phyloP scores from a whole-genome alignment of 1,140 invertebrate genomes.

The Euwallacea similis region DNA sequence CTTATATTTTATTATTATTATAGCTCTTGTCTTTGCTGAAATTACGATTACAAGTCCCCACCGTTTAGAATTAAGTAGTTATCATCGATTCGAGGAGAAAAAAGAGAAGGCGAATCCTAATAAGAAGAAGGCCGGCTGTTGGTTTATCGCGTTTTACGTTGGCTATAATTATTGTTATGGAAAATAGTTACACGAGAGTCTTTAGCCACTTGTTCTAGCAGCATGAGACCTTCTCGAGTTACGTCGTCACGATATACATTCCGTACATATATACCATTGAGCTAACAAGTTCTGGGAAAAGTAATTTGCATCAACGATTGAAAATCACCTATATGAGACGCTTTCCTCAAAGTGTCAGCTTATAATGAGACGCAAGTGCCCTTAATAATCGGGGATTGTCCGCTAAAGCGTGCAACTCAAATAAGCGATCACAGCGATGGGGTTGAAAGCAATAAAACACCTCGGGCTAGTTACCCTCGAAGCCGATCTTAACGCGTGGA shows the following conservation, averaged over 20 bases:
- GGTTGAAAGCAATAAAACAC: conserved; percentile 34
- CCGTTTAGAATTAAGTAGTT: conserved; percentile 24
- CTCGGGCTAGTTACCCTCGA: conserved; percentile 24
- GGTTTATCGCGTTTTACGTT: conserved; percentile 17
- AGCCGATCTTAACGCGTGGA: conserved; percentile 25
- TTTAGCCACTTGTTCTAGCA: conserved; percentile 20
- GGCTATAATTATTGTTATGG: conserved; percentile 24
- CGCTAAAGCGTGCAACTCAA: conserved; percentile 21
- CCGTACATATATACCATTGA: neutral
- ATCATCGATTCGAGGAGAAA: conserved; percentile 9
- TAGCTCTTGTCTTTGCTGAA: conserved; percentile 20
- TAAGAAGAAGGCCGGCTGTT: conserved; percentile 16
- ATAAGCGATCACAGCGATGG: conserved; percentile 5
- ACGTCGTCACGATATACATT: conserved; percentile 18
- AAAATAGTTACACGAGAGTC: conserved; percentile 16
- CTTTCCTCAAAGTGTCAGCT: no score
- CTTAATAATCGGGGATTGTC: conserved; percentile 15
- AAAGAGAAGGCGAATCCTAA: conserved; percentile 12
- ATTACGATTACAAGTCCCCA: conserved; percentile 14
- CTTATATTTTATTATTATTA: conserved; percentile 21
- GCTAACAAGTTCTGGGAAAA: neutral
- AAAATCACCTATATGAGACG: no score
- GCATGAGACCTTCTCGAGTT: conserved; percentile 21
- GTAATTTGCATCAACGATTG: neutral
- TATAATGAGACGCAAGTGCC: neutral